A percentile compares a stretch with the other conserved stretches of the same genome.
phyloP scores from a whole-genome alignment of 64 coral and sea anemone species.

The Montipora efflorescens region DNA sequence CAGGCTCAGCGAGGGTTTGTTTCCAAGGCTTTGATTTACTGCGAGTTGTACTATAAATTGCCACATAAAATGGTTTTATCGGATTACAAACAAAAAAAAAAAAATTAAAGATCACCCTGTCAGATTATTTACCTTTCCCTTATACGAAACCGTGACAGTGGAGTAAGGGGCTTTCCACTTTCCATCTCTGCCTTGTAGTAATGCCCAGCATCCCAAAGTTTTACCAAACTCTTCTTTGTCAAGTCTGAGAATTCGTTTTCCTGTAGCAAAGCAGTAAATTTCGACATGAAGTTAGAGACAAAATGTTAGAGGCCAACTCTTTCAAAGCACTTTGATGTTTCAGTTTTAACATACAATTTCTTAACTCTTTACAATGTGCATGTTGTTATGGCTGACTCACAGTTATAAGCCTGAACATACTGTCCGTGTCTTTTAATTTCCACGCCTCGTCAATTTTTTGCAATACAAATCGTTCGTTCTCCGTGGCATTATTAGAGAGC shows the following conservation, averaged over 20 bases:
- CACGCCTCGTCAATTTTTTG: conserved; percentile 39
- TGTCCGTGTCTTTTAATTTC: conserved; percentile 1
- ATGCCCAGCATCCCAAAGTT: conserved; percentile 57
- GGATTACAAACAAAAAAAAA: too few relatives aligned
- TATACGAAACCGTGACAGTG: conserved; percentile 53
- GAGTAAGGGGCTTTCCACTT: conserved; percentile 28
- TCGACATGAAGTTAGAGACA: not conserved
- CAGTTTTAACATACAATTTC: not conserved
- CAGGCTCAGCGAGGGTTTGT: too few relatives aligned
- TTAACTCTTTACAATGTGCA: not conserved
- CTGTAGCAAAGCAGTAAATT: not conserved
- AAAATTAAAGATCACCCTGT: too few relatives aligned
- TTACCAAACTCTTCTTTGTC: not conserved
- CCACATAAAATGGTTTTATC: too few relatives aligned
- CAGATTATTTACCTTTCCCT: conserved; percentile 18
- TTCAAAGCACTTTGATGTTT: not conserved
- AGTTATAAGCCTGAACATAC: conserved; percentile 36
- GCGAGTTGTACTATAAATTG: too few relatives aligned
- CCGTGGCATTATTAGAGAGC: not conserved
- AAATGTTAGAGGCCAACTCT: not conserved
- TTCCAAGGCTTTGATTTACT: too few relatives aligned
- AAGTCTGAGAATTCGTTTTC: conserved; percentile 22
- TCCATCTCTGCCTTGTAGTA: conserved; percentile 17
- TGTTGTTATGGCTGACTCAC: not conserved
- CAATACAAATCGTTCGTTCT: not conserved